These are phyloP conservation scores for Ceratitis capitata DNA, from an alignment of 1,140 invertebrate genomes.

Conservation along the genomic window DNA sequence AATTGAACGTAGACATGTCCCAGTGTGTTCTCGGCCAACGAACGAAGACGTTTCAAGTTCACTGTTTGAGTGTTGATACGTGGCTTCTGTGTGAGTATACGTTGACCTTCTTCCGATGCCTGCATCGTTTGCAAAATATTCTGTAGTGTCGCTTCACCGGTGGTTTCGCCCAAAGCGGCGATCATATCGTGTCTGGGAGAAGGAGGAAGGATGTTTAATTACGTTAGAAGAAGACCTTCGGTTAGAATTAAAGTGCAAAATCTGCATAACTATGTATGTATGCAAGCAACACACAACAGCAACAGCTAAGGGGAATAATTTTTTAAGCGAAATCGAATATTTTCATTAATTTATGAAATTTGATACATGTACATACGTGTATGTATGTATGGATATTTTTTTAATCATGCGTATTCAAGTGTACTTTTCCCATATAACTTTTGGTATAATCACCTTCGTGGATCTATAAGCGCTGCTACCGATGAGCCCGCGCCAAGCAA, in stretches of 20 bases:
- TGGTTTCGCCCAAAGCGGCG: conserved; percentile 90
- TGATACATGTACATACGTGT: neutral
- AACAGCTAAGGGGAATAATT: no score
- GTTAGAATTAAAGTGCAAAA: no score
- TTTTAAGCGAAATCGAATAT: no score
- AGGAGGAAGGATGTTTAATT: neutral
- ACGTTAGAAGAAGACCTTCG: no score
- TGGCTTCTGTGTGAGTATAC: conserved; percentile 82
- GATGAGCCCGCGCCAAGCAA: conserved; percentile 84
- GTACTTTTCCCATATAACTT: no score
- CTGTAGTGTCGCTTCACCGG: conserved; percentile 76
- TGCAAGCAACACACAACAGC: no score
- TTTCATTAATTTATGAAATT: no score
- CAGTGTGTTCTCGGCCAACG: conserved; percentile 81
- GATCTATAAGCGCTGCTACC: conserved; percentile 77
- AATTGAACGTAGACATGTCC: conserved; percentile 88
- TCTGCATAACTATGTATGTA: no score
- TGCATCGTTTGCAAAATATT: conserved; percentile 74
- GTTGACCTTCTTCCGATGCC: conserved; percentile 72
- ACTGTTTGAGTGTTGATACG: conserved; percentile 87
- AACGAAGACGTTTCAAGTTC: conserved; percentile 76
- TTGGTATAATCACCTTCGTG: conserved; percentile 64
- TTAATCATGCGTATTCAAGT: no score
- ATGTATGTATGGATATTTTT: neutral
- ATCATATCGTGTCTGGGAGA: conserved; percentile 86